Conservation (phyloP, 2,113 vertebrate genomes). For the Eublepharis macularius region DNA sequence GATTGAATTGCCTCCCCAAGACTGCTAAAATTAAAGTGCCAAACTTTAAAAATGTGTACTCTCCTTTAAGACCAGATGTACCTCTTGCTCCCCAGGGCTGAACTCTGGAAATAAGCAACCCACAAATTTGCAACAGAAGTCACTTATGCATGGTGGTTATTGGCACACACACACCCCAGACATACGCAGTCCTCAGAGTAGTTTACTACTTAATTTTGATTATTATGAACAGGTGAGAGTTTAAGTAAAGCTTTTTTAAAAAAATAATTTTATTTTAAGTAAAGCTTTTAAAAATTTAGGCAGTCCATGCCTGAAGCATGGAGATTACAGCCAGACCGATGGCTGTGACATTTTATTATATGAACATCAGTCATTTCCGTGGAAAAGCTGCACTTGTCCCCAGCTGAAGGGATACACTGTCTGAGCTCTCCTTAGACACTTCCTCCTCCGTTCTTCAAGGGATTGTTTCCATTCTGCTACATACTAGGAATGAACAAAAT, state of each 20-base stretch:
- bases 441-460: not conserved
- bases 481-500: not conserved
- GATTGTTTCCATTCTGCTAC: not conserved
- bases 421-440: not conserved
- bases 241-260: too few species aligned
- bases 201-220: not conserved
- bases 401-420: not conserved
- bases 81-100: not conserved
- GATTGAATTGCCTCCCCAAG: too few species aligned
- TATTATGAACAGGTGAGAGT: not conserved
- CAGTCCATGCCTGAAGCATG: too few species aligned
- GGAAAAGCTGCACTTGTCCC: not conserved
- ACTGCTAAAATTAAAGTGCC: too few species aligned
- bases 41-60: too few species aligned
- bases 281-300: too few species aligned
- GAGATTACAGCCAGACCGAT: not conserved
- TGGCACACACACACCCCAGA: not conserved
- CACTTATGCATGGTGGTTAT: not conserved
- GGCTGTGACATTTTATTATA: not conserved
- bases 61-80: not conserved
- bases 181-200: not conserved
- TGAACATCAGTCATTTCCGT: not conserved
- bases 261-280: too few species aligned
- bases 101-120: too few species aligned
- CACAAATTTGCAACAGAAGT: not conserved